Conservation (phyloP, 2,888 invertebrate species). For the Conops quadrifasciatus region DNA sequence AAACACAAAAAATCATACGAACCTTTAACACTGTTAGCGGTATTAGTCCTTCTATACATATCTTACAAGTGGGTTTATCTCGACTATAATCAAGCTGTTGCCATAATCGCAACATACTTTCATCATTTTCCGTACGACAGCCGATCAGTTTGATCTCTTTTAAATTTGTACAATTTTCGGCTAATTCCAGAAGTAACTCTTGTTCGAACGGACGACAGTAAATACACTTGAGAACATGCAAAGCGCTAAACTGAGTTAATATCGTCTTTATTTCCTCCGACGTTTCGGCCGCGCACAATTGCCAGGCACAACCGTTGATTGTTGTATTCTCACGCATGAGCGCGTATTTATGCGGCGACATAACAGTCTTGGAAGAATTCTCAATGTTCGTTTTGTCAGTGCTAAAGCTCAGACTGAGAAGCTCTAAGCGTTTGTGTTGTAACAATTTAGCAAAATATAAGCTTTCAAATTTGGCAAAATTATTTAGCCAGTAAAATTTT, state of each 20-base stretch:
- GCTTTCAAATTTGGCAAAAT: slow-evolving; percentile 24
- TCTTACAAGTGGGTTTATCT: slow-evolving; percentile 16
- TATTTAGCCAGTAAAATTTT: slow-evolving; percentile 44
- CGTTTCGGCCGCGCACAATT: neutral
- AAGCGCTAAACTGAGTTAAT: neutral
- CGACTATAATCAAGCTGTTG: neutral
- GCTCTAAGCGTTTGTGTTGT: slow-evolving; percentile 12
- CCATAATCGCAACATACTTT: slow-evolving; percentile 14
- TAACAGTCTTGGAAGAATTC: slow-evolving; percentile 38
- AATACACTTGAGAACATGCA: slow-evolving; percentile 21
- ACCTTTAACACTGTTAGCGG: slow-evolving; percentile 27
- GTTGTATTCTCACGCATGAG: slow-evolving; percentile 44
- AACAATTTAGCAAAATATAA: slow-evolving; percentile 22
- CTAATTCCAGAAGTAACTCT: slow-evolving; percentile 16
- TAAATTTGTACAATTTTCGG: slow-evolving; percentile 8
- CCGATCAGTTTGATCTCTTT: slow-evolving; percentile 29
- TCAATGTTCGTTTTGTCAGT: slow-evolving; percentile 41
- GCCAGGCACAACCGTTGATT: slow-evolving; percentile 42
- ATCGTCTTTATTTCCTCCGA: slow-evolving; percentile 6
- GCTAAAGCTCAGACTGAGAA: slow-evolving; percentile 38
- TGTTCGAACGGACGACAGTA: slow-evolving; percentile 34
- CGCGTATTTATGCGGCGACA: slow-evolving; percentile 39
- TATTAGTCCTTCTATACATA: slow-evolving; percentile 35
- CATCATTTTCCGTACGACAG: slow-evolving; percentile 28
- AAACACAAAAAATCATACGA: neutral